Conservation (phyloP, 2,888 invertebrate species). For the Allacma fusca region DNA sequence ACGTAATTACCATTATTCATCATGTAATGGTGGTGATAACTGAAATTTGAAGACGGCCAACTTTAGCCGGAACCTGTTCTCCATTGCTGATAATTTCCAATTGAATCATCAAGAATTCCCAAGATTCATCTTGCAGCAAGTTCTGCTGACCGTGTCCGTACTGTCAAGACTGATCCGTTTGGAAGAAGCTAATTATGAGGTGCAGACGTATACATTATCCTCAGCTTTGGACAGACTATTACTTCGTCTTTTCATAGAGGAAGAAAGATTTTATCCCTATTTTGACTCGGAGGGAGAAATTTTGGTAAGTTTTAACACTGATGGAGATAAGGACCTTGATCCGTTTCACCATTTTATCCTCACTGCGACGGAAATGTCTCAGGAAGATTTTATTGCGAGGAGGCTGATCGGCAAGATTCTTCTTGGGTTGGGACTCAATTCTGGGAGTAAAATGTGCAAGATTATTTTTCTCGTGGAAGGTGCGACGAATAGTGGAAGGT, state of each 20-base stretch:
- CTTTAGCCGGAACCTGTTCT: conserved; percentile 56
- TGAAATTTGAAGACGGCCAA: conserved; percentile 51
- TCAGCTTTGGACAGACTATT: conserved; percentile 50
- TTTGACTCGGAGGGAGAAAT: neutral
- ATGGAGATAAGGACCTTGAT: conserved; percentile 2
- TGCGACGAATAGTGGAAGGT: neutral
- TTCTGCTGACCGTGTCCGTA: conserved; percentile 41
- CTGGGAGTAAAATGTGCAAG: conserved; percentile 52
- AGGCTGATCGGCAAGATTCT: conserved; percentile 52
- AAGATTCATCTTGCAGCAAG: conserved; percentile 50
- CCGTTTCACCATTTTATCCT: conserved; percentile 51
- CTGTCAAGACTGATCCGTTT: conserved; percentile 45
- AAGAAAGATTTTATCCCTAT: conserved; percentile 47
- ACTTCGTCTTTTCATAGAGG: conserved; percentile 53
- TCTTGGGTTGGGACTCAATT: conserved; percentile 47
- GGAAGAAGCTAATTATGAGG: conserved; percentile 17
- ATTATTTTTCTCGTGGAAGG: conserved; percentile 38
- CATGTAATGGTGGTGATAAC: conserved; percentile 7
- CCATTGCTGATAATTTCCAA: conserved; percentile 54
- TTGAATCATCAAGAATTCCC: conserved; percentile 51
- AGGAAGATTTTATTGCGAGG: conserved; percentile 49
- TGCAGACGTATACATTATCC: conserved; percentile 33
- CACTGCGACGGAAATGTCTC: conserved; percentile 29
- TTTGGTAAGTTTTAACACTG: neutral
- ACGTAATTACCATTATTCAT: neutral